Percentiles rank a stretch among this genome's conserved stretches.
Conservation (phyloP, 2,888 invertebrate species). For the Invenusta paracnida region DNA sequence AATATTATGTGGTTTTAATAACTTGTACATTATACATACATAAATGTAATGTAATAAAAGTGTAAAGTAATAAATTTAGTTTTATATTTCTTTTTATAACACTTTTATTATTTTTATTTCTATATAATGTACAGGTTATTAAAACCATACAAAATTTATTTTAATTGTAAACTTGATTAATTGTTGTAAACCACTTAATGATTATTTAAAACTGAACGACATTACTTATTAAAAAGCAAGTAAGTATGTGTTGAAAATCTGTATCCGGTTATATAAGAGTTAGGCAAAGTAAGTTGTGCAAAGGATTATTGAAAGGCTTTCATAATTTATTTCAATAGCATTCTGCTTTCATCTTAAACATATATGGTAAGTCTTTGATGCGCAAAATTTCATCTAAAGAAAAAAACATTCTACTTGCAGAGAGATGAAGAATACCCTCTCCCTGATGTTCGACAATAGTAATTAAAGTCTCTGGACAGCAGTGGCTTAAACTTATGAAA, state of each 20-base stretch:
- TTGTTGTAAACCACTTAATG: too few relatives aligned
- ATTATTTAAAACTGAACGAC: too few relatives aligned
- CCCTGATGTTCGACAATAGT: neutral
- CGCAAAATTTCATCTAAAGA: neutral
- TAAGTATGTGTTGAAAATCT: neutral
- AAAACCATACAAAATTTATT: neutral
- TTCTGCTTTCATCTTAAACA: neutral
- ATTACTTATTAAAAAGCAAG: too few relatives aligned
- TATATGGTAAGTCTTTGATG: neutral
- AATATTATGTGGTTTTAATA: too few relatives aligned
- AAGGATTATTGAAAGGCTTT: too few relatives aligned
- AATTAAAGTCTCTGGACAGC: neutral
- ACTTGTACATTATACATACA: too few relatives aligned
- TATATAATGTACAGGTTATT: too few relatives aligned
- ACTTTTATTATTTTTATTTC: too few relatives aligned
- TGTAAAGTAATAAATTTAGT: too few relatives aligned
- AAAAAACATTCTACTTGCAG: neutral
- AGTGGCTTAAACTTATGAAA: neutral
- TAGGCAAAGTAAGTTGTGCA: neutral
- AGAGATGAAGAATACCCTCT: neutral
- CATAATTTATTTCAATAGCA: neutral
- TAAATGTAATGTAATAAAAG: too few relatives aligned
- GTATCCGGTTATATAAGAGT: neutral
- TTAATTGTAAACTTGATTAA: too few relatives aligned
- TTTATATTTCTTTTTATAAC: too few relatives aligned